Conservation (phyloP, 2,113 vertebrate species). For the Alethe castanea region DNA sequence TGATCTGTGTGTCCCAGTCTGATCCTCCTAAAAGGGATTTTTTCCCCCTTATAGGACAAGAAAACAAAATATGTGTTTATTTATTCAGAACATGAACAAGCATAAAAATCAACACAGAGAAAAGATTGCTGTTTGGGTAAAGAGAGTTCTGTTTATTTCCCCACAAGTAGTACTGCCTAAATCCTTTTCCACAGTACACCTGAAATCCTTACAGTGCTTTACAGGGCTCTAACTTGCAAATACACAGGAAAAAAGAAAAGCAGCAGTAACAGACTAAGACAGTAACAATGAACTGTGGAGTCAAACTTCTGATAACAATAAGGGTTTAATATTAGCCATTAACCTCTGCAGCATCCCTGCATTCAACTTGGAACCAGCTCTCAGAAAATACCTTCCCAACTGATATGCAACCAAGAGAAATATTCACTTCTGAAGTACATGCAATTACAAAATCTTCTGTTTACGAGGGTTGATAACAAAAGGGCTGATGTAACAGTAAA, state of each 20-base stretch:
- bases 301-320: slow-evolving; percentile 23
- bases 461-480: not conserved
- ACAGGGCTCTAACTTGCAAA: not conserved
- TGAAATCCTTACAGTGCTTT: not conserved
- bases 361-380: not conserved
- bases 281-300: slow-evolving; percentile 30
- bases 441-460: not conserved
- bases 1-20: not conserved
- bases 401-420: not conserved
- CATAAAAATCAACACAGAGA: not conserved
- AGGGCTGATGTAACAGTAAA: not conserved
- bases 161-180: not conserved
- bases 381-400: not conserved
- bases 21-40: not conserved
- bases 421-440: not conserved
- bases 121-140: not conserved
- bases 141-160: not conserved
- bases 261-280: not conserved
- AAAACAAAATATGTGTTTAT: not conserved
- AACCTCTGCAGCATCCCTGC: slow-evolving; percentile 5
- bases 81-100: not conserved
- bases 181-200: not conserved
- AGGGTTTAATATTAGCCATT: slow-evolving; percentile 37
- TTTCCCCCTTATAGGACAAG: not conserved
- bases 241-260: not conserved